phyloP scores from a whole-genome alignment of 2,888 invertebrate species.

The Gymnosoma rotundatum region DNA sequence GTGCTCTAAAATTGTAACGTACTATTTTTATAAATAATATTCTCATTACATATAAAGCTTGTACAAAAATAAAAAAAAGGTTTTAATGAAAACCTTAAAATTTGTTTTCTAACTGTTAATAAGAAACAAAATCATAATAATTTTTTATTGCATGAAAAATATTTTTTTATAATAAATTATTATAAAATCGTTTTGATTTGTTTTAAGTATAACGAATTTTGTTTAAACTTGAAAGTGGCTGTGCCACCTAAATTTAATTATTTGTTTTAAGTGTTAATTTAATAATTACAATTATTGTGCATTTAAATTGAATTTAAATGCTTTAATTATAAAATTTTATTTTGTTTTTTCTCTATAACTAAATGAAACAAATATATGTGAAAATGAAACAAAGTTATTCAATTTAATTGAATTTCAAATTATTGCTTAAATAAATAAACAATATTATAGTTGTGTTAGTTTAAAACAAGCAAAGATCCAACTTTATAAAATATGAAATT shows the following conservation, averaged over 20 bases:
- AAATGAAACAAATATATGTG: not conserved
- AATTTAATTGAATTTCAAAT: conserved; percentile 64
- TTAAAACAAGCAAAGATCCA: conserved; percentile 28
- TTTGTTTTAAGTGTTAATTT: conserved; percentile 55
- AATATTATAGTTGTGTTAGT: conserved; percentile 29
- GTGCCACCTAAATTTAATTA: conserved; percentile 58
- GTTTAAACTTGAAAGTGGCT: conserved; percentile 61
- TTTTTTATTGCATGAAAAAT: conserved; percentile 30
- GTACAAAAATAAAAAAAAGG: conserved; percentile 50
- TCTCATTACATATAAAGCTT: conserved; percentile 61
- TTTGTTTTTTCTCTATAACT: conserved; percentile 45
- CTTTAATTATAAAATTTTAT: conserved; percentile 55
- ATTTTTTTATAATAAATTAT: conserved; percentile 22
- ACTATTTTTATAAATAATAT: conserved; percentile 39
- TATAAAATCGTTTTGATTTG: conserved; percentile 52
- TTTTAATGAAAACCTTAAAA: conserved; percentile 23
- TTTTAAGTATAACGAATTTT: conserved; percentile 53
- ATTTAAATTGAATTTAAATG: conserved; percentile 70
- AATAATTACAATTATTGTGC: conserved; percentile 64
- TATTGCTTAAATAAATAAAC: conserved; percentile 28
- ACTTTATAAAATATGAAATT: conserved; percentile 45
- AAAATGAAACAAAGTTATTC: conserved; percentile 54
- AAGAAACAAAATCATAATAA: conserved; percentile 16
- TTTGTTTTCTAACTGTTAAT: conserved; percentile 48
- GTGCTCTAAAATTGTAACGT: conserved; percentile 49